Base-by-base conservation (phyloP, 1,140 invertebrate genomes). In the Andricus grossulariae region DNA sequence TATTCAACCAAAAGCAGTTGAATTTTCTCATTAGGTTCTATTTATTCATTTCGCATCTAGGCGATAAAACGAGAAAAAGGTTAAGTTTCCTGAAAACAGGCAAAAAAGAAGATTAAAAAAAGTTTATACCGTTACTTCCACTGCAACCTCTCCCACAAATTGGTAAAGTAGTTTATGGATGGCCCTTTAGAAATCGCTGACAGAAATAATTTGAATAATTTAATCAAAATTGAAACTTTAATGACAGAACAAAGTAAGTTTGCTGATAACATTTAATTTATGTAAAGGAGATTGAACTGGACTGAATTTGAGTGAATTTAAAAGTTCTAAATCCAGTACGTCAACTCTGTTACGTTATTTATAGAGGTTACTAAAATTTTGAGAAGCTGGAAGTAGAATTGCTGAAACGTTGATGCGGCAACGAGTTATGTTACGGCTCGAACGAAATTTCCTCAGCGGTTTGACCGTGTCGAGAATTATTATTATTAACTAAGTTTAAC, bases 401-500 rank as follows among this genome's bases (percentile, higher is more conserved):
- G 49, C 50, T 19, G 71, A 72, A 72, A 39, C 18, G 49, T 72
- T 72, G 71, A 66, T 66, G 60, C 60, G 25, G 39, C 60, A 66
- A 39, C 60, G 60, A 66, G 60, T 45, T 66, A 10, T 66, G 60
- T 66, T 66, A 66, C 60, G 39, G 4, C 60, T 66, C 60, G 60
- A 66, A 66, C 60, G 50, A 80, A 80, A 71, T 76, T 74, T 71
- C 72, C 19, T 60, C 45, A 15, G 71, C 21, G 66, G 78, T 54
- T 50, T 49, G 50, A 82, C 71, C 72, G 70, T 25, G 45, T 72
- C 52, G 70, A 32, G 70, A 72, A 78, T 78, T 78, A 78, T 74
- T 74, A 70, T 50, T 73, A 51, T 78, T 78, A 78, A 78, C 70
- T 21, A 19, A 57, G 66, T 75, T 78, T 78, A 78, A 78, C 71